A percentile compares a stretch with the other conserved stretches of the same genome.
Conservation (phyloP, 2,113 vertebrate genomes). For the Urocitellus parryii region DNA sequence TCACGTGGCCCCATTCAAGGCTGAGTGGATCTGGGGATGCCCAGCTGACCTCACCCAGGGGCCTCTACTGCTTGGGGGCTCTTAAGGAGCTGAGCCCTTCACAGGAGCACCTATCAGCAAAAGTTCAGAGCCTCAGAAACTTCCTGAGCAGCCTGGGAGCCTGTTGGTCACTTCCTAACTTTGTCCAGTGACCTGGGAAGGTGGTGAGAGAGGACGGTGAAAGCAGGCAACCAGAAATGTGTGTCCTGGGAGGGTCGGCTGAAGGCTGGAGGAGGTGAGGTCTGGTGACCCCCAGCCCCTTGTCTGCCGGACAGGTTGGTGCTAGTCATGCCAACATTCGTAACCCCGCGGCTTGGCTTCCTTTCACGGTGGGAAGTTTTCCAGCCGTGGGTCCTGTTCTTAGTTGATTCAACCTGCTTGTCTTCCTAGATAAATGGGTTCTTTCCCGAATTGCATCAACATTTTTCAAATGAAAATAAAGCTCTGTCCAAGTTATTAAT, state of each 20-base stretch:
- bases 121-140: not conserved
- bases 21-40: not conserved
- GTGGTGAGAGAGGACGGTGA: not conserved
- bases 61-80: not conserved
- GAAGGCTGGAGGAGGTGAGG: not conserved
- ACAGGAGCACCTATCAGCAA: not conserved
- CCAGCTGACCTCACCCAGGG: not conserved
- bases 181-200: not conserved
- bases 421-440: conserved; percentile 56
- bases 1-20: not conserved
- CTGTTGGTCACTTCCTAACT: not conserved
- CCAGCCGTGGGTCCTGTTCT: not conserved
- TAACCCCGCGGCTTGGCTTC: not conserved
- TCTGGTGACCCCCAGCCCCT: not conserved
- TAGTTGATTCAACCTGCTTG: conserved; percentile 57
- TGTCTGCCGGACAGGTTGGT: not conserved
- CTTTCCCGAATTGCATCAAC: conserved; percentile 26
- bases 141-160: not conserved
- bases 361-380: conserved; percentile 53
- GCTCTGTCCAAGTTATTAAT: not conserved
- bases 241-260: not conserved
- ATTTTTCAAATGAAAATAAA: conserved; percentile 53
- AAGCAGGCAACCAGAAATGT: not conserved
- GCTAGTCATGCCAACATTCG: not conserved
- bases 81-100: not conserved